Conservation (phyloP, 2,113 vertebrate species). For the Origma solitaria region DNA sequence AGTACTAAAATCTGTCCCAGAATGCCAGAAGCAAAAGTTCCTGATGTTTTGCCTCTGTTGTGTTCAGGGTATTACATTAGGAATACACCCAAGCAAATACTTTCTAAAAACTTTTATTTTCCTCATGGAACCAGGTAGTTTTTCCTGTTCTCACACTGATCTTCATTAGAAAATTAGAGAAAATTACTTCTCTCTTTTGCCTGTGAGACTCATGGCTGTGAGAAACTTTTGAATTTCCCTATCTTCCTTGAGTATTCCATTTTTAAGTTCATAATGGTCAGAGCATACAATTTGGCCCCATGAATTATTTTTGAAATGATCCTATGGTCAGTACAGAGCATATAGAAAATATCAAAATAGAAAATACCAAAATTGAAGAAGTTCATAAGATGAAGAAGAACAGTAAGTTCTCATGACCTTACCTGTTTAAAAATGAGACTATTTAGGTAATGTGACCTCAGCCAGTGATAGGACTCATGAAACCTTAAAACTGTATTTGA, state of each 20-base stretch:
- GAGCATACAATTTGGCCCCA: background rate
- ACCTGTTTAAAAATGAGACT: background rate
- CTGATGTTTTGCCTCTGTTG: background rate
- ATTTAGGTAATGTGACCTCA: background rate
- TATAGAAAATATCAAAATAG: background rate
- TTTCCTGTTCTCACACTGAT: background rate
- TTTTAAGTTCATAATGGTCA: background rate
- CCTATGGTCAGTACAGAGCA: background rate
- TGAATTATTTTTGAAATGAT: background rate
- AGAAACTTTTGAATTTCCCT: background rate
- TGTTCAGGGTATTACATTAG: background rate
- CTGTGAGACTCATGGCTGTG: background rate
- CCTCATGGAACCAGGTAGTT: background rate
- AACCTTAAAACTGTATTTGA: background rate
- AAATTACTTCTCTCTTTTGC: background rate
- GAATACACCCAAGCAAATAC: background rate
- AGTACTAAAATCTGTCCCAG: background rate
- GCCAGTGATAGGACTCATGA: background rate
- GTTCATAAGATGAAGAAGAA: background rate
- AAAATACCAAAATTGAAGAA: background rate
- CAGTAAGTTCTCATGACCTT: background rate
- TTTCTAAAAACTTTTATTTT: background rate
- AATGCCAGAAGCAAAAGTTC: background rate
- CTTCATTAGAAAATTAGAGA: background rate
- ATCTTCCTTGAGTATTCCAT: background rate